phyloP scores from a whole-genome alignment of 1,140 invertebrate species.

The Hypothenemus hampei region DNA sequence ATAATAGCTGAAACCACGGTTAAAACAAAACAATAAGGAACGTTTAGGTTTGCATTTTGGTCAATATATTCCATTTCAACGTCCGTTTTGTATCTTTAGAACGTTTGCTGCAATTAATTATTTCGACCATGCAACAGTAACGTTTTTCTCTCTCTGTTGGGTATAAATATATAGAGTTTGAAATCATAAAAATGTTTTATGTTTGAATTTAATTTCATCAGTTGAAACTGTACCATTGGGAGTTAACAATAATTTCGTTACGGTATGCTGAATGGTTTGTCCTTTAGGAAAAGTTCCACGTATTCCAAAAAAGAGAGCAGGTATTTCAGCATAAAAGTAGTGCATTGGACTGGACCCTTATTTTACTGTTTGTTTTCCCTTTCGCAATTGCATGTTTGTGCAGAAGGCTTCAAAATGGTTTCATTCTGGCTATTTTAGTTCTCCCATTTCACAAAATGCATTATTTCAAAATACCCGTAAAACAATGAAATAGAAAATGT shows the following conservation, averaged over 20 bases:
- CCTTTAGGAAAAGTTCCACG: slow-evolving; percentile 14
- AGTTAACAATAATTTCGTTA: slow-evolving; percentile 10
- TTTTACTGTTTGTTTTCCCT: slow-evolving; percentile 11
- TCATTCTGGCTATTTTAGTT: neutral
- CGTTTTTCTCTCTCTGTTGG: too few relatives aligned
- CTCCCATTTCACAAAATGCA: too few relatives aligned
- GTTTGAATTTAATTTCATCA: neutral
- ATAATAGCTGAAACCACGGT: neutral
- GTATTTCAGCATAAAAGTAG: slow-evolving; percentile 20
- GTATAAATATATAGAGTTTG: too few relatives aligned
- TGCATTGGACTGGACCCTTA: slow-evolving; percentile 14
- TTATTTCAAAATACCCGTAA: neutral
- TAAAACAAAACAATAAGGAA: neutral
- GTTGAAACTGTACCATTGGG: neutral
- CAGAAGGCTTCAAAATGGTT: slow-evolving; percentile 1
- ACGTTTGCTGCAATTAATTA: too few relatives aligned
- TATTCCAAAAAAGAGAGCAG: slow-evolving; percentile 18
- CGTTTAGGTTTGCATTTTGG: neutral
- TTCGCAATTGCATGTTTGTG: neutral
- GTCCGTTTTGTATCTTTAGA: too few relatives aligned
- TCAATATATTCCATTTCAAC: too few relatives aligned
- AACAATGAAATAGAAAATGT: neutral
- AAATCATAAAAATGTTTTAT: too few relatives aligned
- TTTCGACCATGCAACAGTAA: too few relatives aligned
- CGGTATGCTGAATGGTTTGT: slow-evolving; percentile 1